phyloP scores from a whole-genome alignment of 2,113 vertebrate genomes.

The Dendropsophus ebraccatus region DNA sequence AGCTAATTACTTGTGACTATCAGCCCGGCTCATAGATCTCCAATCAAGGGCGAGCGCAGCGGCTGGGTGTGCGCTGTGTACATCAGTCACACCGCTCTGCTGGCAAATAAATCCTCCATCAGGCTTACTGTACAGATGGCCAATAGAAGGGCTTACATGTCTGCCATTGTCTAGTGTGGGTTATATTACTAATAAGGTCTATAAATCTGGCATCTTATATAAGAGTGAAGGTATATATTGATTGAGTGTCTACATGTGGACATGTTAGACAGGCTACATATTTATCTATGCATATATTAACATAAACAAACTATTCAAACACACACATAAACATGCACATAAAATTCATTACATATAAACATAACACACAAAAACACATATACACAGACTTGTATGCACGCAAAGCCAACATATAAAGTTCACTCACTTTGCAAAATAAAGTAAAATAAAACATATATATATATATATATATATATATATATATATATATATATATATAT shows the following conservation, averaged over 20 bases:
- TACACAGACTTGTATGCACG: no score
- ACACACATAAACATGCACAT: not conserved
- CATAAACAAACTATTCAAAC: not conserved
- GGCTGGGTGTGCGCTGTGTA: conserved; percentile 28
- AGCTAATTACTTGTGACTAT: conserved; percentile 58
- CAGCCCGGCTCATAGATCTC: conserved; percentile 47
- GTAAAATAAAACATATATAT: not conserved
- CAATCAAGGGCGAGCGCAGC: conserved; percentile 50
- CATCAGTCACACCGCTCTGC: conserved; percentile 50
- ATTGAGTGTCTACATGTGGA: not conserved
- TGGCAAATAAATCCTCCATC: conserved; percentile 69
- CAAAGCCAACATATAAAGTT: no score
- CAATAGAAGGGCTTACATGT: conserved; percentile 62
- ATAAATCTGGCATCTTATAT: not conserved
- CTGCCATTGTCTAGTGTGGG: conserved; percentile 66
- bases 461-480: not conserved
- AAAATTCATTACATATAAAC: no score
- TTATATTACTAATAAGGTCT: conserved; percentile 65
- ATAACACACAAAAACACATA: not conserved
- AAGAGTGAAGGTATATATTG: not conserved
- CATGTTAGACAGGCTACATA: not conserved
- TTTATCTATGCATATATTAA: not conserved
- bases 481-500: not conserved
- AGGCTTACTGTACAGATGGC: conserved; percentile 77
- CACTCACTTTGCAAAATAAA: no score